These are phyloP conservation scores for Scaptomyza pallida DNA, from an alignment of 1,140 invertebrate genomes.

Conservation along the genomic window DNA sequence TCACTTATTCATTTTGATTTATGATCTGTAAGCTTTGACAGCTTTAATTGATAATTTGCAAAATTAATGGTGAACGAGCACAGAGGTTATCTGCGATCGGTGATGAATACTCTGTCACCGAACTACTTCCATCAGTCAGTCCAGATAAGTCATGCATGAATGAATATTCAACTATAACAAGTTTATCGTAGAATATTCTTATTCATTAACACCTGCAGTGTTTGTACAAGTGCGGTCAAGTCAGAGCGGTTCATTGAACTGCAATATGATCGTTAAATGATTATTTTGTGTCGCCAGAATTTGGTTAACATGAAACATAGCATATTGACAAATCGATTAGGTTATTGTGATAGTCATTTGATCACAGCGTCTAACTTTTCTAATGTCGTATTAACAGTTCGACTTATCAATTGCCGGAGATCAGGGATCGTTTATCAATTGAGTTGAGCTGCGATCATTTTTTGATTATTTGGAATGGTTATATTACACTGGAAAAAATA, in stretches of 20 bases:
- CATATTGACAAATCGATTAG: conserved; percentile 31
- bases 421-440: conserved; percentile 30
- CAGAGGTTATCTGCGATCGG: conserved; percentile 61
- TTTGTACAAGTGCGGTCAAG: conserved; percentile 6
- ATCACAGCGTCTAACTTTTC: conserved; percentile 27
- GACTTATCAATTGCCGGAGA: conserved; percentile 32
- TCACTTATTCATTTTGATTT: conserved; percentile 24
- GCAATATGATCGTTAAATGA: conserved; percentile 36
- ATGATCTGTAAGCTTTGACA: conserved; percentile 47
- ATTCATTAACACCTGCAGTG: conserved; percentile 20
- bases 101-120: conserved; percentile 69
- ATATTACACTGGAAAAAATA: conserved; percentile 12
- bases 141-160: conserved; percentile 42
- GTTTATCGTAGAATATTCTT: conserved; percentile 7
- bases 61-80: conserved; percentile 61
- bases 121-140: conserved; percentile 49
- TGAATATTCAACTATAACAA: conserved; percentile 23
- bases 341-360: conserved; percentile 24
- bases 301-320: conserved; percentile 24
- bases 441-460: conserved; percentile 20
- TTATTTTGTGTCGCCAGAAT: conserved; percentile 46
- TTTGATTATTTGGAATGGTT: conserved; percentile 2
- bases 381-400: conserved; percentile 32
- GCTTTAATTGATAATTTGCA: conserved; percentile 62
- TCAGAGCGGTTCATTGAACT: conserved; percentile 54